These are phyloP conservation scores for Aelia acuminata DNA, from an alignment of 2,888 invertebrate genomes.

Conservation along the genomic window DNA sequence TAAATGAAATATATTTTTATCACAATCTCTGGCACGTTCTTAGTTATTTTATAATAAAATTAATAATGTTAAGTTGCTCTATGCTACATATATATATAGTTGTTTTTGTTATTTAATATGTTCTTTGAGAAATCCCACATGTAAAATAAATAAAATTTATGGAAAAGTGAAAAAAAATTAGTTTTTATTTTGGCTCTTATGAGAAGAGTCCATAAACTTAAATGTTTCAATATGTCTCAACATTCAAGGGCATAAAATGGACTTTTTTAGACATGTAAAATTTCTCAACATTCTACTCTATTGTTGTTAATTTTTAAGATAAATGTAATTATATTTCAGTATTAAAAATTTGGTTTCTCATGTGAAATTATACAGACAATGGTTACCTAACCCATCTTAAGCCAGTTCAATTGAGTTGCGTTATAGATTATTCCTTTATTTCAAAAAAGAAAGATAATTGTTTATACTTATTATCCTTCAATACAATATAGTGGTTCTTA, in stretches of 20 bases:
- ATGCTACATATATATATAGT: not conserved
- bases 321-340: not conserved
- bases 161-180: no score
- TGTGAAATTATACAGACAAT: no score
- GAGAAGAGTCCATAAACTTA: no score
- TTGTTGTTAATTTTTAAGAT: not conserved
- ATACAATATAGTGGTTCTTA: not conserved
- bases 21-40: not conserved
- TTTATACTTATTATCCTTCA: no score
- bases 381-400: not conserved
- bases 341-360: not conserved
- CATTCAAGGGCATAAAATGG: no score
- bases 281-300: not conserved
- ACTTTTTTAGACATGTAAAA: no score
- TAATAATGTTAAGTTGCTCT: not conserved
- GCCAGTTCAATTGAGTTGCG: not conserved
- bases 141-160: no score
- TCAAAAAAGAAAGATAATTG: no score
- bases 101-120: not conserved
- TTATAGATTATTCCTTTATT: not conserved
- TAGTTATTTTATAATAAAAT: not conserved
- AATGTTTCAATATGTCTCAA: no score
- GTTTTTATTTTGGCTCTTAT: no score
- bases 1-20: not conserved
- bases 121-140: no score